Conservation (phyloP, 2,113 vertebrate species). For the Phocoena phocoena region DNA sequence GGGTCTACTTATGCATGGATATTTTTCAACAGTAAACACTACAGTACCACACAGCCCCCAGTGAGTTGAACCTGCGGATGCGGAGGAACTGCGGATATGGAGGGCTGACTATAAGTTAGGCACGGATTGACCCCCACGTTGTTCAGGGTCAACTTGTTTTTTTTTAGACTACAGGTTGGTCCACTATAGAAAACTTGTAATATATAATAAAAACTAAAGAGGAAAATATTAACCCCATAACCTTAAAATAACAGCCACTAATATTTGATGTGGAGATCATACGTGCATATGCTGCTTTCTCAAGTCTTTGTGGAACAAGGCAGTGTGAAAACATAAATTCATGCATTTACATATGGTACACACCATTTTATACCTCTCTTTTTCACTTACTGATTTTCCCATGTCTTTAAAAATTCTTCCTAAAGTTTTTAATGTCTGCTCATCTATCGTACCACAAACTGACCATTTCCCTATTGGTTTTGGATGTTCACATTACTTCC, state of each 20-base stretch:
- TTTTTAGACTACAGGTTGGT: neutral
- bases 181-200: conserved; percentile 13
- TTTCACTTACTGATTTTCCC: neutral
- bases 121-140: neutral
- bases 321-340: neutral
- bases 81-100: neutral
- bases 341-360: neutral
- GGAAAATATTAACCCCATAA: neutral
- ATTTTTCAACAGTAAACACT: neutral
- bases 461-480: neutral
- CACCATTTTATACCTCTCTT: neutral
- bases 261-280: neutral
- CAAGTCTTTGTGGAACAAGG: neutral
- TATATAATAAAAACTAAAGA: neutral
- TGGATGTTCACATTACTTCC: neutral
- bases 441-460: neutral
- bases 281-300: neutral
- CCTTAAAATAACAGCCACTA: neutral
- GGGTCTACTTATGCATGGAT: neutral
- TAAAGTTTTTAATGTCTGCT: neutral
- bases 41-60: rapidly evolving
- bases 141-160: neutral
- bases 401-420: neutral
- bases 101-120: neutral
- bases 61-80: neutral